Percentiles rank a stretch among this genome's conserved stretches.
phyloP scores from a whole-genome alignment of 2,113 vertebrate genomes.

The Sardina pilchardus region DNA sequence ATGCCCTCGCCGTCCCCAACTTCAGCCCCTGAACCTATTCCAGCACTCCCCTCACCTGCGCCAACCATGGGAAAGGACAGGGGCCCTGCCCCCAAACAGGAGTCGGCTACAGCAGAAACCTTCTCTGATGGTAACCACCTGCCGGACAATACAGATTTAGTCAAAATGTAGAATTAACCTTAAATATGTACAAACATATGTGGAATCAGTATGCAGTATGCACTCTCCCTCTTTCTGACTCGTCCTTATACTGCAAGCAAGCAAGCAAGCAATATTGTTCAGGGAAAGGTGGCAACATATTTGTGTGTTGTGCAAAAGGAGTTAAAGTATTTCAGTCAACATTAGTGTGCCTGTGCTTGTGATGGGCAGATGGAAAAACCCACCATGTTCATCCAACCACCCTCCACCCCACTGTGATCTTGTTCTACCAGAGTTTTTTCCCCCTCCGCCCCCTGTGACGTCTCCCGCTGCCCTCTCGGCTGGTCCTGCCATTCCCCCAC shows the following conservation, averaged over 20 bases:
- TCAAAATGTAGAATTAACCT: too few relatives aligned
- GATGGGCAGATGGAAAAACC: neutral
- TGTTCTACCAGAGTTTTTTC: conserved; percentile 48
- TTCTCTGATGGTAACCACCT: conserved; percentile 16
- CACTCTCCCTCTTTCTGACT: too few relatives aligned
- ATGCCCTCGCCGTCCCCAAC: neutral
- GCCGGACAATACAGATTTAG: neutral
- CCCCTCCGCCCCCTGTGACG: conserved; percentile 49
- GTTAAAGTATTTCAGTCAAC: neutral
- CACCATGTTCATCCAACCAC: neutral
- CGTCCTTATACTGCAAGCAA: too few relatives aligned
- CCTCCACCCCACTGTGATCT: neutral
- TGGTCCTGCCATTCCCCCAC: conserved; percentile 51
- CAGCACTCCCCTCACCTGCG: neutral
- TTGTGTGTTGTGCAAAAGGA: too few relatives aligned
- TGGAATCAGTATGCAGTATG: neutral
- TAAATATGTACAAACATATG: neutral
- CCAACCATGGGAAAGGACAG: neutral
- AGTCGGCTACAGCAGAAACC: neutral
- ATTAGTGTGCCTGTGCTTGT: neutral
- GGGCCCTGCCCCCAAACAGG: neutral
- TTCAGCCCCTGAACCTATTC: neutral
- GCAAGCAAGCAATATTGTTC: too few relatives aligned
- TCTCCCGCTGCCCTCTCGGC: conserved; percentile 36
- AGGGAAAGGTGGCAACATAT: too few relatives aligned